A percentile compares a stretch with the other conserved stretches of the same genome.
Evolutionary conservation across 1,140 invertebrate species (phyloP).

Genomic region (Venustaconcha ellipsiformis): DNA sequence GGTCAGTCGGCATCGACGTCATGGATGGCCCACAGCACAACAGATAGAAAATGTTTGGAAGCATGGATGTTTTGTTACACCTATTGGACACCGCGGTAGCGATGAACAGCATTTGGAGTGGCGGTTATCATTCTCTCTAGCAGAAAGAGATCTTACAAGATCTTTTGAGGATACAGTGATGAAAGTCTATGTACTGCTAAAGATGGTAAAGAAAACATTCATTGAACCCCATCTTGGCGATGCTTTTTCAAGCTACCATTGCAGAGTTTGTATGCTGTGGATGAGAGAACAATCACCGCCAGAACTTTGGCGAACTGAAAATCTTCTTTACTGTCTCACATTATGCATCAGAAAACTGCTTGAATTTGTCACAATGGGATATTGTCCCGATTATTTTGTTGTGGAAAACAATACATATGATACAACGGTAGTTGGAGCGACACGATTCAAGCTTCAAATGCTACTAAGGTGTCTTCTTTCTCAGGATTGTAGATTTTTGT

Average conservation of each 20-base stretch:
- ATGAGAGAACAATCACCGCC: slow-evolving; percentile 1
- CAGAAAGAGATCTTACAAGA: slow-evolving; percentile 9
- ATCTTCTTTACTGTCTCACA: neutral
- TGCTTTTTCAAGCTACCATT: slow-evolving; percentile 1
- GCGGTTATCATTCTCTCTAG: slow-evolving; percentile 2
- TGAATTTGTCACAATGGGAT: no score
- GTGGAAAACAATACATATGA: no score
- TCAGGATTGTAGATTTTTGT: no score
- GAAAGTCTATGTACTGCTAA: slow-evolving; percentile 3
- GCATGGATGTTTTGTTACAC: neutral
- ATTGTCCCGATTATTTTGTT: no score
- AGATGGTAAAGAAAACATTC: slow-evolving; percentile 8
- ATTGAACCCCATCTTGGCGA: slow-evolving; percentile 1
- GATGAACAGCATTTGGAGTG: neutral
- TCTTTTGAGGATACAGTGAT: slow-evolving; percentile 6
- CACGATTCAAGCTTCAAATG: no score
- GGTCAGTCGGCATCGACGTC: no score
- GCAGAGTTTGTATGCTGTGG: slow-evolving; percentile 1
- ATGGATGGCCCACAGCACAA: no score
- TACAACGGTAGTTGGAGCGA: no score
- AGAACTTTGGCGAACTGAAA: slow-evolving; percentile 1
- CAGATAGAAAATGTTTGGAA: no score
- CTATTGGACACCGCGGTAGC: slow-evolving; percentile 8
- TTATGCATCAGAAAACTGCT: neutral
- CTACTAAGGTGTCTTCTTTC: no score